These are phyloP conservation scores for Griposia aprilina DNA, from an alignment of 2,888 invertebrate genomes.

Conservation along the genomic window DNA sequence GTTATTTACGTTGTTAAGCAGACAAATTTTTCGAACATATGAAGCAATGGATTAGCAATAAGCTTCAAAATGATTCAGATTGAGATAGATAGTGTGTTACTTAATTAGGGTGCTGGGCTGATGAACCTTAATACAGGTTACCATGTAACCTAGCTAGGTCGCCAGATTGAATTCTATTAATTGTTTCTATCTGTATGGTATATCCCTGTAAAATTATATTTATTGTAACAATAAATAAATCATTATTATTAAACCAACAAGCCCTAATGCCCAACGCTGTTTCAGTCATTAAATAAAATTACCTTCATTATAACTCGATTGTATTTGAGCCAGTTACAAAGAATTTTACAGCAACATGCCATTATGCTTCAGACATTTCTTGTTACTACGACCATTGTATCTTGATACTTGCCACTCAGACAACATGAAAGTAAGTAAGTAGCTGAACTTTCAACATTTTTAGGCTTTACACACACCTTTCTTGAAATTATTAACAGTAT, in stretches of 20 bases:
- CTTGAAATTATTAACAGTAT: not conserved
- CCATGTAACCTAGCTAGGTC: no score
- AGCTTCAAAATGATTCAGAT: no score
- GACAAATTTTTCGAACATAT: no score
- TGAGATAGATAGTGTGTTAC: no score
- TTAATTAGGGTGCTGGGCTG: no score
- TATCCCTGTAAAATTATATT: no score
- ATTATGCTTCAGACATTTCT: slow-evolving; percentile 42
- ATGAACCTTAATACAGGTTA: no score
- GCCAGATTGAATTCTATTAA: no score
- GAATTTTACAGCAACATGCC: slow-evolving; percentile 57
- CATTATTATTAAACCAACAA: not conserved
- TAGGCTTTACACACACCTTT: not conserved
- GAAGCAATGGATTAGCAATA: no score
- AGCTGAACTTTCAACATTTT: not conserved
- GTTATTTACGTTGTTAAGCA: no score
- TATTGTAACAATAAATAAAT: no score
- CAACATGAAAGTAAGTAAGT: slow-evolving; percentile 7
- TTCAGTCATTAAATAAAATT: slow-evolving; percentile 55
- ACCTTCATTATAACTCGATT: slow-evolving; percentile 32
- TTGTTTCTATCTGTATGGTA: no score
- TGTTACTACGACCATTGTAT: slow-evolving; percentile 38
- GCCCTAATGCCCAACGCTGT: not conserved
- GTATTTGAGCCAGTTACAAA: slow-evolving; percentile 44
- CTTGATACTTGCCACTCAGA: slow-evolving; percentile 45